Percentiles rank a stretch among this genome's conserved stretches.
Conservation (phyloP, 2,888 invertebrate genomes). For the Pachliopta kotzebuea region DNA sequence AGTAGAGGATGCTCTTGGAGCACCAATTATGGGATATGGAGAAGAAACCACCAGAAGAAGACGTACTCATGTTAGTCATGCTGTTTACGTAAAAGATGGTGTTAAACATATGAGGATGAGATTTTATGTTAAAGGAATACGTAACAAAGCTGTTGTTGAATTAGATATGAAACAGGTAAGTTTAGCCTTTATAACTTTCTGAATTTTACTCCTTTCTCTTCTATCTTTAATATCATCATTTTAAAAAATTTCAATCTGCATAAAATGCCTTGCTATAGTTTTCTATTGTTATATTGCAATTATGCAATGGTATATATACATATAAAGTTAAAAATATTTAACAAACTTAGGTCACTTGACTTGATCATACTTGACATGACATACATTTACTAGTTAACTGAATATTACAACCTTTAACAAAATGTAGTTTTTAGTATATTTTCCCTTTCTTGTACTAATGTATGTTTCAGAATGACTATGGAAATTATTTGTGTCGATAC, state of each 20-base stretch:
- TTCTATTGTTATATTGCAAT: no score
- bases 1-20: slow-evolving; percentile 91
- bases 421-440: neutral
- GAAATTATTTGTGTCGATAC: slow-evolving; percentile 90
- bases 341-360: no score
- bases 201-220: no score
- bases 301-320: no score
- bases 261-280: no score
- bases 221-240: no score
- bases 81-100: slow-evolving; percentile 87
- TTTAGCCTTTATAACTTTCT: neutral
- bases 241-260: no score
- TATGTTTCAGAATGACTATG: slow-evolving; percentile 84
- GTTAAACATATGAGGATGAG: slow-evolving; percentile 91
- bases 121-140: slow-evolving; percentile 92
- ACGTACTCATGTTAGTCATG: slow-evolving; percentile 91
- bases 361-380: no score
- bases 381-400: no score
- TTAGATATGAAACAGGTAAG: slow-evolving; percentile 91
- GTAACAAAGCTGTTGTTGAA: slow-evolving; percentile 90
- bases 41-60: slow-evolving; percentile 92
- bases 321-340: no score
- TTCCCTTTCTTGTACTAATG: neutral
- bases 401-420: neutral
- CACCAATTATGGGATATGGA: slow-evolving; percentile 93